Base-by-base conservation (phyloP, 2,113 vertebrate genomes). In the Jaculus jaculus region DNA sequence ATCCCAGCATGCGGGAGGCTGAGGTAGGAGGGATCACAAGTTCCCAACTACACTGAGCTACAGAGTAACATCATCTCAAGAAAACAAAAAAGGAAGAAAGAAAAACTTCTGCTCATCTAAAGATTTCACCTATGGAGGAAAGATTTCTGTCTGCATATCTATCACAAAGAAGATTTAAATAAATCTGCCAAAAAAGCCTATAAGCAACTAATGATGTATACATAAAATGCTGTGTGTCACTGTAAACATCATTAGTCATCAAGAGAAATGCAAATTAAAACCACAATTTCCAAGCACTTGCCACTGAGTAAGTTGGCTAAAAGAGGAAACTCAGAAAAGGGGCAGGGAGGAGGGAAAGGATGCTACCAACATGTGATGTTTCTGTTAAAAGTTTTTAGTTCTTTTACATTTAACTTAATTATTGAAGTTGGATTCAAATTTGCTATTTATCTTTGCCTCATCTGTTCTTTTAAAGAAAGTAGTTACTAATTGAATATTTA, bases 321-420 rank as follows among this genome's bases (percentile, higher is more conserved):
- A 61, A 93, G 78, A 82, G 32, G 87, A 83, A 93, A 73, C 28
- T 47, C 42, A 47, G 42, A 47, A 8, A 47, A 47, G n/a, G n/a
- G n/a, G n/a, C n/a, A n/a, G n/a, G n/a, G n/a, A n/a, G n/a, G n/a
- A n/a, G n/a, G n/a, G n/a, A n/a, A n/a, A n/a, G n/a, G n/a, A n/a
- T n/a, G n/a, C n/a, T n/a, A n/a, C n/a, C n/a, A n/a, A n/a, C n/a
- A n/a, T n/a, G n/a, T n/a, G n/a, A n/a, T n/a, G 84, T 26, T 91
- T 78, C 93, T 73, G 68, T 32, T 88, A 21, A n/a, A 74, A 21
- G n/a, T 68, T 73, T 80, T 78, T 74, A 92, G n/a, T 87, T 30
- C 11, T 90, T 93, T 86, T 61, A 54, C 42, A 47, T 83, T 92
- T 89, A 89, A 71, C 12, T 9, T 91, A 86, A 84, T 92, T 83